phyloP scores from a whole-genome alignment of 1,140 invertebrate species.

The Cydia amplana region DNA sequence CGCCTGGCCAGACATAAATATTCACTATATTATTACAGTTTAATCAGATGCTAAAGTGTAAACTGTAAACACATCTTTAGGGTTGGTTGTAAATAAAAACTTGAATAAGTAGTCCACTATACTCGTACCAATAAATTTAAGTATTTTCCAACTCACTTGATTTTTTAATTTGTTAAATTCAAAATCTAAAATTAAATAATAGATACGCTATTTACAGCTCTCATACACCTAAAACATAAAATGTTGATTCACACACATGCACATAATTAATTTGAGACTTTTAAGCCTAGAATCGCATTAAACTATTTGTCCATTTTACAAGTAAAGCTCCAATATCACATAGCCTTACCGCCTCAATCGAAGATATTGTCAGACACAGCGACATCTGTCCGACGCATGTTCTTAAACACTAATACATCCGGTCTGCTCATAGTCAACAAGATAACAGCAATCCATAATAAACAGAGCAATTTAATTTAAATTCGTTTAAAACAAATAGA shows the following conservation, averaged over 20 bases:
- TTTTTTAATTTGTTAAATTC: too few relatives aligned
- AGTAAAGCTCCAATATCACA: conserved; percentile 2
- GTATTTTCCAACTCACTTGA: too few relatives aligned
- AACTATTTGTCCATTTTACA: too few relatives aligned
- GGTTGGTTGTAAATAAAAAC: too few relatives aligned
- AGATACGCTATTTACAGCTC: too few relatives aligned
- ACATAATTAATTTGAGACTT: too few relatives aligned
- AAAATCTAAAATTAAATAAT: too few relatives aligned
- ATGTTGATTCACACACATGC: too few relatives aligned
- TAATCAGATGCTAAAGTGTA: background rate
- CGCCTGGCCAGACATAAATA: conserved; percentile 31
- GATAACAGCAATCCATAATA: background rate
- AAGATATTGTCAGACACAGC: conserved; percentile 44
- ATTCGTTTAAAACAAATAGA: background rate
- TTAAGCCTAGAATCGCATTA: too few relatives aligned
- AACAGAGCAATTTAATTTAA: background rate
- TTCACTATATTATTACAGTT: conserved; percentile 7
- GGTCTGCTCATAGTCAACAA: background rate
- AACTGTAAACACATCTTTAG: background rate
- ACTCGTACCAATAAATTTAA: too few relatives aligned
- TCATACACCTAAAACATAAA: too few relatives aligned
- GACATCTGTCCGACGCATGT: conserved; percentile 55
- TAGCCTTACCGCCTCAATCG: conserved; percentile 37
- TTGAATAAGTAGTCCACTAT: too few relatives aligned
- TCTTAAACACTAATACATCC: background rate